Evolutionary conservation across 1,140 invertebrate genomes (phyloP), one percentile per base, ranked within the genome.

Genomic region (Cotesia typhae): DNA sequence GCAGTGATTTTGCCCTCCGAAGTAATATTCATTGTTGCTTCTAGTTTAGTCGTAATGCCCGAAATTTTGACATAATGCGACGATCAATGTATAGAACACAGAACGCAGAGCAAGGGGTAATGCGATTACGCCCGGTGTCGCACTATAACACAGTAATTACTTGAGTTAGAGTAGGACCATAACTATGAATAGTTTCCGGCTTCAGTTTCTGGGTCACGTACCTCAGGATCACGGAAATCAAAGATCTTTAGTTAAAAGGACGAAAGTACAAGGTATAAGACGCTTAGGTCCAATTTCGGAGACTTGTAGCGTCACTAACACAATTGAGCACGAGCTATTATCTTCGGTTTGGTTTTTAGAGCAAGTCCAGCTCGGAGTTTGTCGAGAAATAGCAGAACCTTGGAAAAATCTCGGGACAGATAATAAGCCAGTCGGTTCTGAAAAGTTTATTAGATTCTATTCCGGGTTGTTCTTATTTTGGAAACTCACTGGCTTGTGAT

Each of bases 231-330:
- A 28, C 28, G 3, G 14, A 35, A 63, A 36, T 28, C 12, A 51
- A 70, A 52, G 17, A 37, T 28, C 28, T 28, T 28, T 28, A 47
- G 20, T 70, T 4, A 17, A 59, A 51, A 47, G 17, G 38, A 14
- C 4, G 17, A 9, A 14, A 14, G 63, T 38, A 14, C 5, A 41
- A 17, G 4, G 37, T 41, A 14, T 28, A 20, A 36, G 37, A 52
- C 20, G 9, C n/a, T 51, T 66, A 59, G 53, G 63, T 64, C 53
- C 63, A 60, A 71, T 71, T 66, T 61, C 47, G 64, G 51, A 38
- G 63, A 71, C 63, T 66, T 66, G 52, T 71, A 71, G 20, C 70
- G 63, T 71, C 35, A 71, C 70, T 71, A 71, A 71, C 60, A 38
- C 52, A 71, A 71, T 71, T 67, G 63, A 71, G 47, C 70, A 71